phyloP scores from a whole-genome alignment of 2,113 vertebrate genomes.

The Euleptes europaea region DNA sequence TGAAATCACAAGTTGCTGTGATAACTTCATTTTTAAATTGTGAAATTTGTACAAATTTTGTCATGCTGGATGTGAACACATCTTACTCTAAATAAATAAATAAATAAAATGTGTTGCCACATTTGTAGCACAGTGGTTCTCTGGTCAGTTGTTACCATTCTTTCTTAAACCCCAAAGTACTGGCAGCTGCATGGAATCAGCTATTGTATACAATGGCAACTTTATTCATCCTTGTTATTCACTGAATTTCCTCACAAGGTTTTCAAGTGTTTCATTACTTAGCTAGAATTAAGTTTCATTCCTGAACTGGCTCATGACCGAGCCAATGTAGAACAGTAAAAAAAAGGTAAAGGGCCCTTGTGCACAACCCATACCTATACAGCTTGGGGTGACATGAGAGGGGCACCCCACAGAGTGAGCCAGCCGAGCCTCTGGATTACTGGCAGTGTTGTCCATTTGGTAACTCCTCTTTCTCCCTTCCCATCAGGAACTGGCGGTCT shows the following conservation, averaged over 20 bases:
- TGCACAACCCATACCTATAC: too few species aligned
- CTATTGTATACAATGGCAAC: not conserved
- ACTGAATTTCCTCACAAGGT: not conserved
- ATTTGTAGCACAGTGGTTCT: constrained; percentile 78
- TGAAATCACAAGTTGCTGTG: constrained; percentile 99
- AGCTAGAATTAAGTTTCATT: not conserved
- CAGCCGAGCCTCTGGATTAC: too few species aligned
- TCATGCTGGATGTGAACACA: constrained; percentile 99
- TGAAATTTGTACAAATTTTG: constrained; percentile 99
- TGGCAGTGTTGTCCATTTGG: too few species aligned
- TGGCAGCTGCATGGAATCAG: not conserved
- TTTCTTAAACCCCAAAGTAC: constrained; percentile 28
- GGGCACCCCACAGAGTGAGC: too few species aligned
- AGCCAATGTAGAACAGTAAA: not conserved
- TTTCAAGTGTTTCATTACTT: not conserved
- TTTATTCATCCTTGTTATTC: not conserved
- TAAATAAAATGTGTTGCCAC: constrained; percentile 89
- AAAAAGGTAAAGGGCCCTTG: too few species aligned
- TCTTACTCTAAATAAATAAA: constrained; percentile 99
- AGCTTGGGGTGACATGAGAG: too few species aligned
- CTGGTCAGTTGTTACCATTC: constrained; percentile 58
- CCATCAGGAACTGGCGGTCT: too few species aligned
- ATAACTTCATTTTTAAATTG: constrained; percentile 99
- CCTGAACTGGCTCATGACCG: not conserved
- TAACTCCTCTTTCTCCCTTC: too few species aligned